A percentile compares a stretch with the other conserved stretches of the same genome.
Evolutionary conservation across 1,140 invertebrate genomes (phyloP).

Genomic region (Callitettix versicolor): DNA sequence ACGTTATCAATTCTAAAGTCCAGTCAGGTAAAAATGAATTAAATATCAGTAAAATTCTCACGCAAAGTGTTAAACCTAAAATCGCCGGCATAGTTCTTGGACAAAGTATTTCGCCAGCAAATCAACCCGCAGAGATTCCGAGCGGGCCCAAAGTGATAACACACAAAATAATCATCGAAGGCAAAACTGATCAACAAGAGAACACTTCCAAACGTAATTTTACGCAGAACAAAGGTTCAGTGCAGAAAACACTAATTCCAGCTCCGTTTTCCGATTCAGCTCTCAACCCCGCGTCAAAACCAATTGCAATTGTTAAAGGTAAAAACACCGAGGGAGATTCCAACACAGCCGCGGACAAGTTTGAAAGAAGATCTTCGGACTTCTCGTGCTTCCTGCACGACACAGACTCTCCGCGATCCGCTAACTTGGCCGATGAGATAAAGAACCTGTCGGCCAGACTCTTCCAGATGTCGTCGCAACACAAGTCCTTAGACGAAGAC

Average conservation of each 20-base stretch:
- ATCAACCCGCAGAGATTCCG: background rate
- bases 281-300: no score
- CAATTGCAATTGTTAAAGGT: no score
- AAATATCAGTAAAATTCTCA: background rate
- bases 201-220: background rate
- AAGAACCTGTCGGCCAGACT: constrained; percentile 66
- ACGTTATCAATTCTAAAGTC: background rate
- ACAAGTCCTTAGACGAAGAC: constrained; percentile 35
- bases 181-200: background rate
- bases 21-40: background rate
- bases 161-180: constrained; percentile 17
- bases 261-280: background rate
- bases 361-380: constrained; percentile 63
- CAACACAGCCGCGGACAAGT: constrained; percentile 18
- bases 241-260: background rate
- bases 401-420: constrained; percentile 40
- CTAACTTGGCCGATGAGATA: constrained; percentile 66
- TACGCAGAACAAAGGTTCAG: no score
- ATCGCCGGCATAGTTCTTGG: constrained; percentile 11
- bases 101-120: background rate
- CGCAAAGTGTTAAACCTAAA: constrained; percentile 4
- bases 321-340: background rate
- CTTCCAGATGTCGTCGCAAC: constrained; percentile 43
- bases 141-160: constrained; percentile 15
- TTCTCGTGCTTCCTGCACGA: constrained; percentile 50